Conservation (phyloP, 2,888 invertebrate genomes). For the Cosmia pyralina region DNA sequence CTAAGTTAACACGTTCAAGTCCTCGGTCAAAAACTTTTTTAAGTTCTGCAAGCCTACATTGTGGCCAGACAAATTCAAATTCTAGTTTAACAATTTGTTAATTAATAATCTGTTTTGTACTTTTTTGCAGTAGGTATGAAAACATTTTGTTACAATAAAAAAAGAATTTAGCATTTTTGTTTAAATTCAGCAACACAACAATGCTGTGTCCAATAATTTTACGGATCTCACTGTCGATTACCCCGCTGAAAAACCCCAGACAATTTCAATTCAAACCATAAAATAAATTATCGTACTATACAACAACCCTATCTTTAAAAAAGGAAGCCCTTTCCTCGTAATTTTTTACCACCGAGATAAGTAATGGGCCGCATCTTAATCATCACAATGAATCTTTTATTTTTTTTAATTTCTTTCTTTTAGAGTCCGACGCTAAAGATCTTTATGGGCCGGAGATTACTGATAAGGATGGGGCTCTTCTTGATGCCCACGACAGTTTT, state of each 20-base stretch:
- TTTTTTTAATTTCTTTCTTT: constrained; percentile 43
- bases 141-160: not conserved
- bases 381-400: constrained; percentile 55
- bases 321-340: constrained; percentile 20
- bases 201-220: not conserved
- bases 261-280: constrained; percentile 4
- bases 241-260: not conserved
- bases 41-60: not conserved
- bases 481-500: constrained; percentile 93
- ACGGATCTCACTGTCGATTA: not conserved
- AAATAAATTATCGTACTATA: constrained; percentile 1
- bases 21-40: not conserved
- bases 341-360: constrained; percentile 49
- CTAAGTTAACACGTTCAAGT: not conserved
- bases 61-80: not conserved
- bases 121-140: not conserved
- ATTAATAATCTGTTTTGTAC: not conserved
- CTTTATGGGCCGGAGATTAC: constrained; percentile 88
- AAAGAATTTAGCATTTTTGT: not conserved
- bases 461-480: constrained; percentile 88
- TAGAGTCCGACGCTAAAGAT: constrained; percentile 80
- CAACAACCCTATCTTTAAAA: constrained; percentile 7
- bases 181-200: not conserved
- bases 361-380: constrained; percentile 40
- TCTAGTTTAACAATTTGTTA: not conserved